Conservation (phyloP, 2,797 vertebrate genomes). For the Eulemur coronatus region DNA sequence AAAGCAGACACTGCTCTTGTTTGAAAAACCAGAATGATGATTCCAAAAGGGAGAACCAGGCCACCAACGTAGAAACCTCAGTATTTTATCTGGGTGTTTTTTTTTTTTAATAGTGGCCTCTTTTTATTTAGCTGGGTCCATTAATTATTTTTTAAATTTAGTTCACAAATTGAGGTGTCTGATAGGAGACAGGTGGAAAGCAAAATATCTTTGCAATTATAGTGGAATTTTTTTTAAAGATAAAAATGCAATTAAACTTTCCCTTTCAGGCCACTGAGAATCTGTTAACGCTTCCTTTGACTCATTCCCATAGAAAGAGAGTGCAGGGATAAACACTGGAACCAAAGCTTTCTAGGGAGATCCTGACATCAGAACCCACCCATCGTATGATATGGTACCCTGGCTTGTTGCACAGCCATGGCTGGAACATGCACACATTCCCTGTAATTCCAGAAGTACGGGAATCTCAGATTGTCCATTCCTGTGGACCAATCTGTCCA, state of each 20-base stretch:
- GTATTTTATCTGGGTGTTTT: neutral
- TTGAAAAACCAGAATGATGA: neutral
- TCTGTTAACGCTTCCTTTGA: neutral
- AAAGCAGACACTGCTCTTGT: neutral
- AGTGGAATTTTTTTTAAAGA: constrained; percentile 35
- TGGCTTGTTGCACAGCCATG: fast-evolving
- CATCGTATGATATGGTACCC: neutral
- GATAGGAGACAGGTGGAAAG: neutral
- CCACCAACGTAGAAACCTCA: neutral
- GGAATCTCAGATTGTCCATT: neutral
- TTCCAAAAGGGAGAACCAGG: neutral
- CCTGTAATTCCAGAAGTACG: neutral
- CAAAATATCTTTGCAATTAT: constrained; percentile 23
- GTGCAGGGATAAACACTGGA: neutral
- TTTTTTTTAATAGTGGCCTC: neutral
- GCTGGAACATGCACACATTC: neutral
- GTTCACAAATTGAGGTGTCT: neutral
- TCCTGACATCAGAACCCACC: fast-evolving
- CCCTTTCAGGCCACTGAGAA: neutral
- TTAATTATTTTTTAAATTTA: constrained; percentile 7
- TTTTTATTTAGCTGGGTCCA: neutral
- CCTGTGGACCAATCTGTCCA: neutral
- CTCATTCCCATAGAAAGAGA: neutral
- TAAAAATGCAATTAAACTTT: constrained; percentile 29
- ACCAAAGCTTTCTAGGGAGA: neutral